Conservation (phyloP, 2,113 vertebrate species). For the Ellobius talpinus region DNA sequence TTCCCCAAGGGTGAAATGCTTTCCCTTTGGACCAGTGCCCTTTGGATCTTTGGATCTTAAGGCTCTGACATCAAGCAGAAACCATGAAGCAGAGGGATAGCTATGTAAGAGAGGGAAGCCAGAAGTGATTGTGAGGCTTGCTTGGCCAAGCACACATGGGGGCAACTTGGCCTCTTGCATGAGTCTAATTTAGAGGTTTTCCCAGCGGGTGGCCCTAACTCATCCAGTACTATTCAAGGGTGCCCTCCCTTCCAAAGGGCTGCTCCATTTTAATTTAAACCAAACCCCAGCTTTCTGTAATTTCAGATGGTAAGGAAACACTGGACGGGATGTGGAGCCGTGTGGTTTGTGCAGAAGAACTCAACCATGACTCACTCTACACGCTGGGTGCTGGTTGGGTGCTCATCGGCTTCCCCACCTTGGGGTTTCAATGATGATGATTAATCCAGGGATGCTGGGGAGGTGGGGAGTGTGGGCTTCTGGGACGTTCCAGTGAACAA, state of each 20-base stretch:
- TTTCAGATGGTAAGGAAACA: constrained; percentile 63
- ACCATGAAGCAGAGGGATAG: background rate
- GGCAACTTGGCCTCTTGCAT: background rate
- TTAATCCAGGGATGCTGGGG: background rate
- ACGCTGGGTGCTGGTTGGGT: constrained; percentile 47
- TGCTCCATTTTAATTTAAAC: constrained; percentile 56
- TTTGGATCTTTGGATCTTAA: background rate
- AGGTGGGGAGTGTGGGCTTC: background rate
- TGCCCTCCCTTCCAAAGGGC: background rate
- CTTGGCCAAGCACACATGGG: background rate
- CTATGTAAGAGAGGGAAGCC: no score
- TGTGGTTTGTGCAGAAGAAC: constrained; percentile 52
- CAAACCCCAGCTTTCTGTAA: constrained; percentile 54
- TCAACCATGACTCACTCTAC: constrained; percentile 35
- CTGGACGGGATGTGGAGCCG: constrained; percentile 17
- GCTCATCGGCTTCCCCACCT: background rate
- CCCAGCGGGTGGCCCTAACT: constrained; percentile 17
- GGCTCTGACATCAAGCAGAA: background rate
- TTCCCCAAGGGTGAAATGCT: background rate
- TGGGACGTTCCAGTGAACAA: constrained; percentile 20
- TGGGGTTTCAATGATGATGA: background rate
- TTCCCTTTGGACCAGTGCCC: background rate
- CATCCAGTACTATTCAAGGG: background rate
- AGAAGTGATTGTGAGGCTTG: background rate
- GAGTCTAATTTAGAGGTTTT: constrained; percentile 21